phyloP scores from a whole-genome alignment of 2,113 vertebrate genomes.

The Trochalopteron elliotii region DNA sequence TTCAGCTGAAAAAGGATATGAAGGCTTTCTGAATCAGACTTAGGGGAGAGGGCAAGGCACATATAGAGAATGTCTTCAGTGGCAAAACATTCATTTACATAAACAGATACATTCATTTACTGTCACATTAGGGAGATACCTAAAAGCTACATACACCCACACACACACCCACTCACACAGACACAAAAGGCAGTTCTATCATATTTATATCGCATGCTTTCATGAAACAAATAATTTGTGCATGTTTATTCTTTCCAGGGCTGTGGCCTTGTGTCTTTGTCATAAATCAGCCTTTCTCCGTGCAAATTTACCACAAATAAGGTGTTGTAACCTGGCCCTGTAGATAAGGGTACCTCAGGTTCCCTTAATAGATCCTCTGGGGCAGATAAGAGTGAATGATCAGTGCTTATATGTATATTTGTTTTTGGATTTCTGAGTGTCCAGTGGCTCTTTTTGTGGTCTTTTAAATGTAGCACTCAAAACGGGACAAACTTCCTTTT shows the following conservation, averaged over 20 bases:
- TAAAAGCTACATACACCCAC: background rate
- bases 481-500: background rate
- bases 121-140: background rate
- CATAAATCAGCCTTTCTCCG: background rate
- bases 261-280: background rate
- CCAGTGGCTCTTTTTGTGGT: background rate
- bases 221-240: background rate
- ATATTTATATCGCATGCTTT: background rate
- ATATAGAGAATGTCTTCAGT: background rate
- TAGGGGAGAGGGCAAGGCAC: background rate
- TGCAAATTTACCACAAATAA: background rate
- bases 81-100: background rate
- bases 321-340: background rate
- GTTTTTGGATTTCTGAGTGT: background rate
- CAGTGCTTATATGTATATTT: background rate
- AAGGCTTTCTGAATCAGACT: background rate
- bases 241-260: background rate
- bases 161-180: background rate
- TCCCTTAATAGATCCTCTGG: background rate
- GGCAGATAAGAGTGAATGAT: background rate
- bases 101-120: background rate
- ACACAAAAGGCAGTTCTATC: background rate
- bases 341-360: background rate
- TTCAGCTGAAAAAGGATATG: background rate
- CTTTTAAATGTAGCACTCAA: background rate